These are phyloP conservation scores for Lagria hirta DNA, from an alignment of 2,888 invertebrate species.

Conservation along the genomic window DNA sequence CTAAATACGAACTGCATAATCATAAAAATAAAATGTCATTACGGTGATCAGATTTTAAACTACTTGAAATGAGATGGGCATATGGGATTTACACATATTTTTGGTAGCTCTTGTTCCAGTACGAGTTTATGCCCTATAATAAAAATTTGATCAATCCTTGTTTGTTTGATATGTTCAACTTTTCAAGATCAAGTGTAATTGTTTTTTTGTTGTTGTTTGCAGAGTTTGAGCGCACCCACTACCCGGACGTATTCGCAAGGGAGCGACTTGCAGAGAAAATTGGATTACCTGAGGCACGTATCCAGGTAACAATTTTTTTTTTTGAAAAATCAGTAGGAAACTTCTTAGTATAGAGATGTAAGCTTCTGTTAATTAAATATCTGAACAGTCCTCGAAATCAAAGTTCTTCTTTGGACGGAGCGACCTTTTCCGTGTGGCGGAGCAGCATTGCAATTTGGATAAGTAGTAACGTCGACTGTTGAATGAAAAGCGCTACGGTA, in stretches of 20 bases:
- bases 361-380: conserved; percentile 18
- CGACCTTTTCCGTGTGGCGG: conserved; percentile 9
- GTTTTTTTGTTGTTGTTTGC: conserved; percentile 49
- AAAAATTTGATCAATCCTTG: neutral
- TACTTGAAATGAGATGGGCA: no score
- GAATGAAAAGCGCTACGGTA: conserved; percentile 39
- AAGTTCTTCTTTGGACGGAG: conserved; percentile 12
- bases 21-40: no score
- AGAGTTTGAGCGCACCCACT: conserved; percentile 98
- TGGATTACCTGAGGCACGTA: conserved; percentile 97
- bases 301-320: conserved; percentile 82
- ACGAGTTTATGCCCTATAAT: neutral
- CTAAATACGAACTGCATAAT: no score
- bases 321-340: conserved; percentile 33
- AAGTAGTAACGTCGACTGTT: conserved; percentile 43
- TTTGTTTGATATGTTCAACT: neutral
- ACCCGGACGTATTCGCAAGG: conserved; percentile 95
- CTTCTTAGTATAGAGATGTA: conserved; percentile 17
- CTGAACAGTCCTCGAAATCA: conserved; percentile 13
- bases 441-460: conserved; percentile 45
- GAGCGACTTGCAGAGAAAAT: conserved; percentile 96
- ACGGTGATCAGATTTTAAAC: no score
- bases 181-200: neutral
- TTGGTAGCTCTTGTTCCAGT: neutral
- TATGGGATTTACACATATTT: neutral